phyloP scores from a whole-genome alignment of 2,888 invertebrate genomes.

The Andrena camellia region DNA sequence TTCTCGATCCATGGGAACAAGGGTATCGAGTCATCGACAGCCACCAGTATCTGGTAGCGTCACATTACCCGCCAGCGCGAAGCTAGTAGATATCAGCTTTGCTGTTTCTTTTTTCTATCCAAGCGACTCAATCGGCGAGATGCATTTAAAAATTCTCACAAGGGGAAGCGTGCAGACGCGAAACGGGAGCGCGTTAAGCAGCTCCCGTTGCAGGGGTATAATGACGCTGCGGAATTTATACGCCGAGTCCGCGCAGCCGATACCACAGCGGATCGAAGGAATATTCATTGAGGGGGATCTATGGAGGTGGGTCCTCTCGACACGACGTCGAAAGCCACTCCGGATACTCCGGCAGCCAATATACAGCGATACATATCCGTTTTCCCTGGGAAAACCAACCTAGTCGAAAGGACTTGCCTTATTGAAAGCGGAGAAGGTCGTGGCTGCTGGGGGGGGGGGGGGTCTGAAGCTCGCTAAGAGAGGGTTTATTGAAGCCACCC shows the following conservation, averaged over 20 bases:
- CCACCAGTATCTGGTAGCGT: too few species aligned
- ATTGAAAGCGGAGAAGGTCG: constrained; percentile 67
- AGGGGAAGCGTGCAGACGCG: background rate
- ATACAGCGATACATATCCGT: constrained; percentile 69
- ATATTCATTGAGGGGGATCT: constrained; percentile 60
- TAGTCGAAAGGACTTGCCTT: constrained; percentile 68
- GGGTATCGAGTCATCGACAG: too few species aligned
- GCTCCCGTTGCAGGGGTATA: background rate
- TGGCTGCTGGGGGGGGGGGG: constrained; percentile 35
- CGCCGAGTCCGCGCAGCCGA: constrained; percentile 21
- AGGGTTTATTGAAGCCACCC: constrained; percentile 70
- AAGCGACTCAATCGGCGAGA: background rate
- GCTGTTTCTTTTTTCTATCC: background rate
- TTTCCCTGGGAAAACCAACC: constrained; percentile 69
- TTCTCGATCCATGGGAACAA: background rate
- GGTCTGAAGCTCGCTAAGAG: constrained; percentile 49
- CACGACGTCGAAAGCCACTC: constrained; percentile 69
- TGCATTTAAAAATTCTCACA: background rate
- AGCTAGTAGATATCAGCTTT: background rate
- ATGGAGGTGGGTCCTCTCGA: constrained; percentile 55
- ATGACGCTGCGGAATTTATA: constrained; percentile 27
- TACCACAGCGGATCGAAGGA: constrained; percentile 55
- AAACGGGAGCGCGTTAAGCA: constrained; percentile 21
- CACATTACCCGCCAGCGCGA: too few species aligned
- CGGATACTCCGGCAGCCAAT: constrained; percentile 62